Base-by-base conservation (phyloP, 92 coral and sea anemone genomes). In the Blastomussa wellsi region DNA sequence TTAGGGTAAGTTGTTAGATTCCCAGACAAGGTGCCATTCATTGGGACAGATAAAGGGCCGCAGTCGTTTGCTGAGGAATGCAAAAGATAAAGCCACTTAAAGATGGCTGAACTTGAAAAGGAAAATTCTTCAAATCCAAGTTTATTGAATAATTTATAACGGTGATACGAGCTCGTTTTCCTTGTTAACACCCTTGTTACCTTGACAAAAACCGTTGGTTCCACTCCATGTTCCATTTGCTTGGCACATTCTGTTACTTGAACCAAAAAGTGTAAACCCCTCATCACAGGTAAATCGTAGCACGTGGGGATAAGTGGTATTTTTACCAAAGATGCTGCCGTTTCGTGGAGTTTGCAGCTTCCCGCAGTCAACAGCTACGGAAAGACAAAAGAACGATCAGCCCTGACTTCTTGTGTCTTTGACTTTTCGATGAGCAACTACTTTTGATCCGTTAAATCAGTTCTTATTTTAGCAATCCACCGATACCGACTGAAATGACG, bases 171-270 rank as follows among this genome's bases (percentile, higher is more conserved):
- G 49, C 49, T 0, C 49, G 49, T 13, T 44, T 8, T 62, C 26
- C 15, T 47, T 3, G 29, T n/a, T 15, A 83, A 32, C 6, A 22
- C 33, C 36, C 62, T 80, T 57, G 19, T 47, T 72, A 90, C 93
- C 93, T 69, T 76, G 39, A 72, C 94, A 91, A 1, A 20, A 29
- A 29, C 88, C 74, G 5, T 36, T 29, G 14, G 59, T 59, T 73
- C 90, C 98, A 74, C 90, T 90, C 98, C 98, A 94, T 38, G 80
- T 86, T 32, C 91, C 95, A 48, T 90, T 87, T 33, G 94, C 83
- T 72, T 88, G 91, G 53, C 95, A 92, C 26, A 44, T 74, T 35
- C 89, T 87, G 22, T 49, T 35, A 1, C 42, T 35, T 26, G 90
- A 55, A 53, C 95, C 95, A 68, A 84, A 51, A 44, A 88, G 88